Percentiles rank a stretch among this genome's conserved stretches.
phyloP scores from a whole-genome alignment of 2,888 invertebrate species.

The Melanostoma mellinum region DNA sequence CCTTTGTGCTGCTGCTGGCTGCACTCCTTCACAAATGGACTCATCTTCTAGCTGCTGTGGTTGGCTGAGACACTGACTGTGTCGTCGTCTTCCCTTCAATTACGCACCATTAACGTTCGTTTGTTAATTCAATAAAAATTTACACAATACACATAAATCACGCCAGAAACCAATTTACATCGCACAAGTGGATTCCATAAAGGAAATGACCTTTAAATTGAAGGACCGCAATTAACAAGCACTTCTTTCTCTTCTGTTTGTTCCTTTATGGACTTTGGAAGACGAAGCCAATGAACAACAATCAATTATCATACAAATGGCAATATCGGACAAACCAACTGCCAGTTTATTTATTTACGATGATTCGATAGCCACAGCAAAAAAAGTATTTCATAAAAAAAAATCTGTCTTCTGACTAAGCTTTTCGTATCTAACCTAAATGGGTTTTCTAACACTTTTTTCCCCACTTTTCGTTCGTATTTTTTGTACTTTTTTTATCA shows the following conservation, averaged over 20 bases:
- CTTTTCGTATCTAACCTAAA: conserved; percentile 17
- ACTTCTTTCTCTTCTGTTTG: neutral
- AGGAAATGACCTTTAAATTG: conserved; percentile 43
- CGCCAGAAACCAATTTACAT: conserved; percentile 25
- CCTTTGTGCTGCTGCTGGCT: conserved; percentile 7
- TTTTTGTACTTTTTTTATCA: conserved; percentile 31
- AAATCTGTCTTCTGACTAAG: conserved; percentile 27
- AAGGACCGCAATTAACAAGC: conserved; percentile 30
- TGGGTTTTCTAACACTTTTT: neutral
- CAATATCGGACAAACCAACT: conserved; percentile 10
- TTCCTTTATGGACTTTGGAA: neutral
- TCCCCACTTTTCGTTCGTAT: neutral
- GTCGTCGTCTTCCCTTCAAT: neutral
- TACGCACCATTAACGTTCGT: conserved; percentile 27
- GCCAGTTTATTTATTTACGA: conserved; percentile 50
- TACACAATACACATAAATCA: conserved; percentile 47
- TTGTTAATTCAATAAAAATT: conserved; percentile 47
- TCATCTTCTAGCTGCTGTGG: conserved; percentile 28
- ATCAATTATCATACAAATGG: conserved; percentile 41
- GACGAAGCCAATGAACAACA: conserved; percentile 14
- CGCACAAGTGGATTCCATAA: conserved; percentile 35
- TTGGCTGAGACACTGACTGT: neutral
- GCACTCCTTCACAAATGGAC: conserved; percentile 45
- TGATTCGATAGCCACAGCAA: conserved; percentile 2
- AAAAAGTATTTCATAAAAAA: conserved; percentile 19